Base-by-base conservation (phyloP, 2,113 vertebrate species). In the Clupea harengus region DNA sequence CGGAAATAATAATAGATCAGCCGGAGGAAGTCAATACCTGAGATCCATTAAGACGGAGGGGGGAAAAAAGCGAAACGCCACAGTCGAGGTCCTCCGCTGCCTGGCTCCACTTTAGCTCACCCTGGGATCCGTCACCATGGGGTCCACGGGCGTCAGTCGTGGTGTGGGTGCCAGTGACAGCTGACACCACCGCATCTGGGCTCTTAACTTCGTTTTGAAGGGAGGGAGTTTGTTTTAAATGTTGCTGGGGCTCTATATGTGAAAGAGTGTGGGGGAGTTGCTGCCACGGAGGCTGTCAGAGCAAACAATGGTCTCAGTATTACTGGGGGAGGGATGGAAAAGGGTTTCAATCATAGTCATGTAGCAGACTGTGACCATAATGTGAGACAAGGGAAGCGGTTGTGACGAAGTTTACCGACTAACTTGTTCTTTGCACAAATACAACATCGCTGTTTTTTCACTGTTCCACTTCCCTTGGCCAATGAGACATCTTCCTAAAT, bases 1-100 rank as follows among this genome's bases (percentile, higher is more conserved):
- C 15, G 46, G 67, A 80, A 83, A 86, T 49, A 39, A 86, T 49
- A 28, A 60, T 44, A n/a, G 82, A 85, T 87, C 57, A 86, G 85
- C 87, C 11, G 17, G 17, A 54, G 47, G 13, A 8, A 52, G 57
- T 88, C 82, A 80, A 49, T 47, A 25, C 64, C 72, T 84, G 20
- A 52, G 57, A 85, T 81, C 45, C 47, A 82, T 85, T 88, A 86
- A 20, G 49, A 45, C 20, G 81, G n/a, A 67, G 25, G n/a, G 8
- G 64, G n/a, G 8, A n/a, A 22, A 17, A n/a, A 22, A 17, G 64
- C 25, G 9, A 1, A 39, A 39, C 39, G 39, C 39, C 39, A 39
- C 39, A 39, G 8, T 25, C 2, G n/a, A 7, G 64, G n/a, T 28
- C 10, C n/a, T 67, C 64, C 28, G 64, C n/a, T 25, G 64, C n/a